Evolutionary conservation across 2,888 invertebrate species (phyloP).

Genomic region (Corythucha ciliata): DNA sequence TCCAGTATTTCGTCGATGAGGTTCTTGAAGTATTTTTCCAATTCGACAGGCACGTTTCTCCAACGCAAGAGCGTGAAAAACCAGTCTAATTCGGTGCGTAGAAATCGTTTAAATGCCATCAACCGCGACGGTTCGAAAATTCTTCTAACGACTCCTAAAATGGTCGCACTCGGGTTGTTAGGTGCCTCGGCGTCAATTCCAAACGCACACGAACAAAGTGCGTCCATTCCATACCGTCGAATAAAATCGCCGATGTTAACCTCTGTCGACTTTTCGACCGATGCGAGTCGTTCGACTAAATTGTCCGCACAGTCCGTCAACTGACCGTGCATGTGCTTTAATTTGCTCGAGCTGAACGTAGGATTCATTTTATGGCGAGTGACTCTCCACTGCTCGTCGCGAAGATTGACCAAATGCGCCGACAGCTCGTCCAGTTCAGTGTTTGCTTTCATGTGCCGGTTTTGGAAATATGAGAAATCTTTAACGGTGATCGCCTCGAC

Average conservation of each 20-base stretch:
- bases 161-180: slow-evolving; percentile 13
- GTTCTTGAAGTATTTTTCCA: not conserved
- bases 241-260: slow-evolving; percentile 11
- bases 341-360: slow-evolving; percentile 48
- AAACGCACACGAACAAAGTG: slow-evolving; percentile 15
- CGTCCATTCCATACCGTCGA: slow-evolving; percentile 20
- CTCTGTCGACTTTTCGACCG: not conserved
- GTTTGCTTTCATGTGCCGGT: not conserved
- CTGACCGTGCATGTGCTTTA: slow-evolving; percentile 45
- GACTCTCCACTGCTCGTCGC: slow-evolving; percentile 47
- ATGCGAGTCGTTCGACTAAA: slow-evolving; percentile 12
- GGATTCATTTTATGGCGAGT: slow-evolving; percentile 47
- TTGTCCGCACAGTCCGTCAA: slow-evolving; percentile 42
- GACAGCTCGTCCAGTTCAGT: slow-evolving; percentile 24
- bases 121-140: slow-evolving; percentile 8
- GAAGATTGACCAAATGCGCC: slow-evolving; percentile 42
- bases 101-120: slow-evolving; percentile 2
- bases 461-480: not conserved
- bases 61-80: too few relatives aligned
- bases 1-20: not conserved
- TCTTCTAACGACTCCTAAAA: slow-evolving; percentile 6
- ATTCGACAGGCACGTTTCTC: too few relatives aligned
- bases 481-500: not conserved
- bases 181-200: slow-evolving; percentile 17
- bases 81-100: slow-evolving; percentile 8